Evolutionary conservation across 2,113 vertebrate genomes (phyloP), one percentile per base, ranked within the genome.

Genomic region (Miniopterus natalensis): DNA sequence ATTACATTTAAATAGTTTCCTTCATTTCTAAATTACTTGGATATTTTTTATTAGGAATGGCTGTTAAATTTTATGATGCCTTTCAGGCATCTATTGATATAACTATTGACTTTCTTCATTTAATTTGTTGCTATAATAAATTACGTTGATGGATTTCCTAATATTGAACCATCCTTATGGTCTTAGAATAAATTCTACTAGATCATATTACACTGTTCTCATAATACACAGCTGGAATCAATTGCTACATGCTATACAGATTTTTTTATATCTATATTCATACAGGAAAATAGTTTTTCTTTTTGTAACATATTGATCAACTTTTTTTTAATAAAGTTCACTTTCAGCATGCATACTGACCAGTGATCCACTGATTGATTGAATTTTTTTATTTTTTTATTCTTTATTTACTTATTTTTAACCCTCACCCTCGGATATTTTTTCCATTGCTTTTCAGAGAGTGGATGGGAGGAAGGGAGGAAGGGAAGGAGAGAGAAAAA

Each of bases 61-160:
- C 42, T 95, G 75, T 84, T 92, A 63, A 77, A 84, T 87, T 97
- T 97, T 97, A 96, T 91, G 81, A 94, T 89, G 73, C 23, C 96
- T 96, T 92, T 87, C 70, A 88, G 85, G 74, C 73, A 95, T 83
- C 65, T 94, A 96, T 94, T 96, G 88, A 96, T 91, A 94, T 71
- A 97, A 94, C 86, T 89, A 96, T 84, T 85, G 85, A 25, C 66
- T 97, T 95, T 94, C 77, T 94, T 92, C 53, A 92, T 90, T 95
- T 95, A 90, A 87, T 95, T 96, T 97, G 88, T 86, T 96, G 83
- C 90, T 97, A 27, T 86, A 94, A 91, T 86, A 97, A 96, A 96
- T 93, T 86, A 95, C 59, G 79, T 55, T 96, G 81, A 97, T 94
- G 85, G 85, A 95, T 89, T 96, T 94, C 66, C 78, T 94, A 86